Percentiles rank a stretch among this genome's conserved stretches.
These are phyloP conservation scores for Drosophila saltans DNA, from an alignment of 1,140 invertebrate species.

Conservation along the genomic window DNA sequence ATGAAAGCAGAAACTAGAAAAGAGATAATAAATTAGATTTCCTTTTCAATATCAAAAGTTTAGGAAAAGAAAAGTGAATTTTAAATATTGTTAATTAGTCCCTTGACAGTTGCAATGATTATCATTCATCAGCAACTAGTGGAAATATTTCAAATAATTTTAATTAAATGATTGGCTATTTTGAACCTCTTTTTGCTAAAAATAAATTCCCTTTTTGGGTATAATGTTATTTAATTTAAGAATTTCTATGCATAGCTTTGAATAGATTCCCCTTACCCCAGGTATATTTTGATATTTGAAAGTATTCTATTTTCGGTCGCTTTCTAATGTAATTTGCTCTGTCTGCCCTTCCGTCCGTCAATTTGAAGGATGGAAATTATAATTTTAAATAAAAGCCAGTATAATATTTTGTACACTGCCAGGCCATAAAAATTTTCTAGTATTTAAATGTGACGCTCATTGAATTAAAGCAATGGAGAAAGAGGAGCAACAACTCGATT, in stretches of 20 bases:
- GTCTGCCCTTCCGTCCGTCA: neutral
- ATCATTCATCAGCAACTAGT: too few relatives aligned
- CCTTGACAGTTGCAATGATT: too few relatives aligned
- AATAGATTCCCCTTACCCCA: neutral
- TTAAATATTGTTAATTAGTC: too few relatives aligned
- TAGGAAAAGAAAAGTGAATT: too few relatives aligned
- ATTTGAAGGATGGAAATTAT: slow-evolving; percentile 30
- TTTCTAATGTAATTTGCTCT: slow-evolving; percentile 1
- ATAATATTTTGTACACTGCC: slow-evolving; percentile 4
- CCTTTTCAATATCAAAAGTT: too few relatives aligned
- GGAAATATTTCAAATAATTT: too few relatives aligned
- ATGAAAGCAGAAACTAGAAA: too few relatives aligned
- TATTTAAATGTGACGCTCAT: slow-evolving; percentile 52
- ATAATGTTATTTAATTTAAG: neutral
- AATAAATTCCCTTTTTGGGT: neutral
- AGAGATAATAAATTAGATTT: too few relatives aligned
- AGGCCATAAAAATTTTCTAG: slow-evolving; percentile 20
- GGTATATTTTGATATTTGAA: neutral
- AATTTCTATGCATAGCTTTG: neutral
- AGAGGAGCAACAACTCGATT: slow-evolving; percentile 4
- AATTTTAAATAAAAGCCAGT: slow-evolving; percentile 26
- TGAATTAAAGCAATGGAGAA: slow-evolving; percentile 2
- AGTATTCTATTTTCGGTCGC: neutral
- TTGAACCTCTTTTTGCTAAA: too few relatives aligned
- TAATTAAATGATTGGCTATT: too few relatives aligned